A percentile compares a stretch with the other conserved stretches of the same genome.
Evolutionary conservation across 2,888 invertebrate genomes (phyloP).

Genomic region (Microctonus aethiopoides): DNA sequence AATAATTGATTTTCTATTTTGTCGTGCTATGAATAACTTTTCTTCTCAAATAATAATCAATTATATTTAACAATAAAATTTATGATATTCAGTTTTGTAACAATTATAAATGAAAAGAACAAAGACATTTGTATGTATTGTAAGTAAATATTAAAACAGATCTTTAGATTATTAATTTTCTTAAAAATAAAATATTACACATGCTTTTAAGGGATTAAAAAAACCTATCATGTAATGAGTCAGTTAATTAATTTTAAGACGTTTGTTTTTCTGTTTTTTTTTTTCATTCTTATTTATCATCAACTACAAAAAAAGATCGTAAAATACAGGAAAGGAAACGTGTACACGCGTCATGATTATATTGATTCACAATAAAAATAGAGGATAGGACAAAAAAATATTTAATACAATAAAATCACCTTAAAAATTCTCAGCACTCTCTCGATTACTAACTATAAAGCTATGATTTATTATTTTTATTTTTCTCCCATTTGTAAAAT

Average conservation of each 20-base stretch:
- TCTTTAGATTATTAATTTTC: conserved; percentile 2
- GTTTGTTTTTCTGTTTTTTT: not conserved
- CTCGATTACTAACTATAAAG: not conserved
- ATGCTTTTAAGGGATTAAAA: not conserved
- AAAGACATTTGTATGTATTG: not conserved
- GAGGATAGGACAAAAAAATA: conserved; percentile 1
- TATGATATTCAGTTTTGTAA: not conserved
- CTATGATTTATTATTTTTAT: not conserved
- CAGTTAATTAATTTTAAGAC: not conserved
- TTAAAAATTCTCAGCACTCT: conserved; percentile 12
- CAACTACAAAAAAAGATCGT: conserved; percentile 29
- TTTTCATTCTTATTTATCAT: not conserved
- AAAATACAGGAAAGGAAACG: conserved; percentile 29
- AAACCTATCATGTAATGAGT: not conserved
- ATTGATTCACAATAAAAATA: conserved; percentile 31
- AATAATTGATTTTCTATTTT: not conserved
- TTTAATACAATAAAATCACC: not conserved
- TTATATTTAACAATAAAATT: not conserved
- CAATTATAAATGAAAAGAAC: not conserved
- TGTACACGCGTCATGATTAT: conserved; percentile 38
- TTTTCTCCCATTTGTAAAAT: too few species aligned
- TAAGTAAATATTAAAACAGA: not conserved
- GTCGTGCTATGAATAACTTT: not conserved
- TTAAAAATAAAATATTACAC: conserved; percentile 30
- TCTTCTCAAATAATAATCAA: not conserved